Percentiles rank a stretch among this genome's conserved stretches.
Evolutionary conservation across 2,797 vertebrate genomes (phyloP).

Genomic region (Garrulus glandarius): DNA sequence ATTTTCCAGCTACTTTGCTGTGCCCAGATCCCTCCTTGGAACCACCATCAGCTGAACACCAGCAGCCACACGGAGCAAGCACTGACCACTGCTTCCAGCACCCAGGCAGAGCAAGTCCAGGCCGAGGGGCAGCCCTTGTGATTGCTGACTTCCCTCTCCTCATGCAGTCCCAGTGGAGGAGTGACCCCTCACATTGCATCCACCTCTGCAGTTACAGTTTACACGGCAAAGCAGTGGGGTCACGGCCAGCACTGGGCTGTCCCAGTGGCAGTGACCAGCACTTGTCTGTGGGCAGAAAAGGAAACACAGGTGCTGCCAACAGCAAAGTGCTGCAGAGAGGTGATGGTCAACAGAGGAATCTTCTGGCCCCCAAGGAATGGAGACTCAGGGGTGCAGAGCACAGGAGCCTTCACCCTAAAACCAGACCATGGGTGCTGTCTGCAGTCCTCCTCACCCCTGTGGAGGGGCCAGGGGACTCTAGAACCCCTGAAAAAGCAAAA

Average conservation of each 20-base stretch:
- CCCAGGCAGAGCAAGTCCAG: accelerated
- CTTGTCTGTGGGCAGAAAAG: background rate
- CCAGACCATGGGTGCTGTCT: accelerated
- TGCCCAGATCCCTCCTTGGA: background rate
- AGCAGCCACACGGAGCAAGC: accelerated
- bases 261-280: no score
- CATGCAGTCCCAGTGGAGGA: accelerated
- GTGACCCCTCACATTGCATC: accelerated
- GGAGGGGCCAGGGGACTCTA: background rate
- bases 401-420: background rate
- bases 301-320: accelerated
- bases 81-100: background rate
- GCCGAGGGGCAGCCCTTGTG: accelerated
- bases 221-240: accelerated
- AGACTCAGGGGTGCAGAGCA: background rate
- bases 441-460: accelerated
- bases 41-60: background rate
- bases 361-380: background rate
- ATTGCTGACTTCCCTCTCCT: no score
- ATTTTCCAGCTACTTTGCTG: background rate
- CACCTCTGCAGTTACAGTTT: background rate
- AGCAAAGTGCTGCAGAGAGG: background rate
- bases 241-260: no score
- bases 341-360: background rate
- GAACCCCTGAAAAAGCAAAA: background rate